Evolutionary conservation across 2,113 vertebrate species (phyloP).

Genomic region (Chitala chitala): DNA sequence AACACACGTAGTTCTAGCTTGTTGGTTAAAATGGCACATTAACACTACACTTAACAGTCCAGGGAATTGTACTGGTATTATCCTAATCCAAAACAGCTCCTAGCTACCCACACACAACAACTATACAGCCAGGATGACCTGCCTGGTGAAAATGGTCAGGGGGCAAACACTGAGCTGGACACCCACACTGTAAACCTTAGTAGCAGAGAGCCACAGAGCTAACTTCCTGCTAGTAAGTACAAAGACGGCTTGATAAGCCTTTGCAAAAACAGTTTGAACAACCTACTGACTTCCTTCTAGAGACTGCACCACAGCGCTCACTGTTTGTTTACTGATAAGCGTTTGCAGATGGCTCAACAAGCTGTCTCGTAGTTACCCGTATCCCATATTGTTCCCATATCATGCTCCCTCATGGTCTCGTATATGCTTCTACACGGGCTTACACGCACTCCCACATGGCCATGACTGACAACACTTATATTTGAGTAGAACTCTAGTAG

Average conservation of each 20-base stretch:
- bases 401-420: too few species aligned
- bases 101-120: too few species aligned
- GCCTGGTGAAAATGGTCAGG: background rate
- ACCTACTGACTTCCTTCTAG: background rate
- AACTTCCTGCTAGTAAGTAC: background rate
- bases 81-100: too few species aligned
- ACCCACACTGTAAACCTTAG: background rate
- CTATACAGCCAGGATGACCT: too few species aligned
- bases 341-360: background rate
- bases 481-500: background rate
- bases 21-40: too few species aligned
- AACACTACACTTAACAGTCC: too few species aligned
- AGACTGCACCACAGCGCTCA: background rate
- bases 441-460: background rate
- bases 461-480: background rate
- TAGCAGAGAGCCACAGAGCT: background rate
- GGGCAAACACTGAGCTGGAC: background rate
- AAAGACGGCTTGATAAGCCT: background rate
- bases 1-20: too few species aligned
- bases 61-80: too few species aligned
- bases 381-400: too few species aligned
- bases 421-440: too few species aligned
- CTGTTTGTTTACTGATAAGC: background rate
- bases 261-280: background rate
- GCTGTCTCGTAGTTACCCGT: too few species aligned